These are phyloP conservation scores for Anoplius nigerrimus DNA, from an alignment of 2,888 invertebrate species.

Conservation along the genomic window DNA sequence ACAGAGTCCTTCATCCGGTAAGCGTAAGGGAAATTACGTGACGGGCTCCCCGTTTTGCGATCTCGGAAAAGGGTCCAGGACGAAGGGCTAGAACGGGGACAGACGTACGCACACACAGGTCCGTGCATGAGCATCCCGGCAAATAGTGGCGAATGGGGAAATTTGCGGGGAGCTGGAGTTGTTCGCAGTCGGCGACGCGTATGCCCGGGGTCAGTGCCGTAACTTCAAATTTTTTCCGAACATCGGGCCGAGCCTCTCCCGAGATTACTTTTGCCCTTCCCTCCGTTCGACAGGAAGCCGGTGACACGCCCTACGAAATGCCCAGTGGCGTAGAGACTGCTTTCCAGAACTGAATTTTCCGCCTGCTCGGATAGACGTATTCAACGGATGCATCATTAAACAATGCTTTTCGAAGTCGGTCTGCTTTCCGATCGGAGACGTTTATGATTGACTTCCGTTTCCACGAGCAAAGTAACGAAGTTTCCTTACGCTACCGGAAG, in stretches of 20 bases:
- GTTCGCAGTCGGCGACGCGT: neutral
- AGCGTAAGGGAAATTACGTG: neutral
- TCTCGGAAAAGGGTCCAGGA: neutral
- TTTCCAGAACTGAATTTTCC: neutral
- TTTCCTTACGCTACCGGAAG: too few species aligned
- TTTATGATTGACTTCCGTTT: too few species aligned
- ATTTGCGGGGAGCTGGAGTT: slow-evolving; percentile 3
- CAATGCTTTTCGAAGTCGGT: too few species aligned
- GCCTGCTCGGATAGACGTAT: too few species aligned
- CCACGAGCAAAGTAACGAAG: too few species aligned
- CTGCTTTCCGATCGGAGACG: too few species aligned
- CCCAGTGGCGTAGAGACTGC: slow-evolving; percentile 8
- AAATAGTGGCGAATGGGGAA: neutral
- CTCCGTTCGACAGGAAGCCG: slow-evolving; percentile 21
- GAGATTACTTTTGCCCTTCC: slow-evolving; percentile 17
- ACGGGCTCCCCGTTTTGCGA: neutral
- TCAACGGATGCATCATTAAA: too few species aligned
- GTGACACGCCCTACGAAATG: slow-evolving; percentile 13
- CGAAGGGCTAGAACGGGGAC: neutral
- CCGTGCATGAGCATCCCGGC: neutral
- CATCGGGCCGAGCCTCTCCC: slow-evolving; percentile 1
- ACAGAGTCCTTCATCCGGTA: neutral
- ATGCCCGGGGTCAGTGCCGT: slow-evolving; percentile 9
- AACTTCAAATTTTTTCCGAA: slow-evolving; percentile 19
- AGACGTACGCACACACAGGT: neutral